Evolutionary conservation across 2,113 vertebrate species (phyloP).

Genomic region (Urocitellus parryii): DNA sequence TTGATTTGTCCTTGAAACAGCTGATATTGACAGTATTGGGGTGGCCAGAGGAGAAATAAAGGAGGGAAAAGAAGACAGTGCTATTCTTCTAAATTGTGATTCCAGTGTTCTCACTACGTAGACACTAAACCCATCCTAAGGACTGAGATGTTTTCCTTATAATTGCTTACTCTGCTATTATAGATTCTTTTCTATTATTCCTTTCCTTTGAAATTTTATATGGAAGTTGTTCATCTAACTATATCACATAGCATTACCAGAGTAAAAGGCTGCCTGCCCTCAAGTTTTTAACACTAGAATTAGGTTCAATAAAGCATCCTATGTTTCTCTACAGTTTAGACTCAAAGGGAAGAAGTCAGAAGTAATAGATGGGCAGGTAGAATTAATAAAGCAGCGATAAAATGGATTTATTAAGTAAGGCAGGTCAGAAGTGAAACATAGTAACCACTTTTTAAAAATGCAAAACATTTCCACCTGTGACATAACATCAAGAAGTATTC

Average conservation of each 20-base stretch:
- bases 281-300: background rate
- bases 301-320: background rate
- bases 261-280: background rate
- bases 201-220: background rate
- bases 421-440: background rate
- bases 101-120: background rate
- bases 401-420: background rate
- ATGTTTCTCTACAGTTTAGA: background rate
- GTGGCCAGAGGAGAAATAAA: background rate
- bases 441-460: background rate
- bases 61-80: rapidly evolving
- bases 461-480: background rate
- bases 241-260: background rate
- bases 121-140: background rate
- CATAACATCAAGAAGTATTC: background rate
- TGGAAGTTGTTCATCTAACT: background rate
- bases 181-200: background rate
- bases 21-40: background rate
- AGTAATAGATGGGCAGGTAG: background rate
- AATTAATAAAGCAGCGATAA: background rate
- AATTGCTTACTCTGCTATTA: background rate
- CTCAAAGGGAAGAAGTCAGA: background rate
- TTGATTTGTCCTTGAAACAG: background rate
- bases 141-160: background rate
- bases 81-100: background rate